Evolutionary conservation across 1,140 invertebrate species (phyloP), one percentile per base, ranked within the genome.

Genomic region (Drosophila serrata): DNA sequence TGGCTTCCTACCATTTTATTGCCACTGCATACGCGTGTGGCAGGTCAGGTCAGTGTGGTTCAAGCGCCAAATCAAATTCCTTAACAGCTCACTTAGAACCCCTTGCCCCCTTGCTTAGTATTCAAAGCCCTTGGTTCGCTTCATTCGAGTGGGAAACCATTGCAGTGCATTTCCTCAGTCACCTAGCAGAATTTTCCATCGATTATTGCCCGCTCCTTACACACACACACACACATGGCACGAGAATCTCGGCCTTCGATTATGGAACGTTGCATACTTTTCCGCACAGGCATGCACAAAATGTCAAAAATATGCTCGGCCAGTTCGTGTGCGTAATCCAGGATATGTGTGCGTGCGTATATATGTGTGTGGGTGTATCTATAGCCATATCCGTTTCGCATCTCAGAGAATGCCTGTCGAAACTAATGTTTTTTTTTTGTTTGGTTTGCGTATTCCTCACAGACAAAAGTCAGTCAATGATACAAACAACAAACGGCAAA

Each of bases 181-280:
- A 70, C 43, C 61, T 55, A 35, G 15, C n/a, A 43, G 46, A 13
- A 53, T 27, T 53, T 62, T 39, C 42, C 15, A 42, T 40, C 11
- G 35, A 49, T 68, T 61, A 24, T 13, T 4, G 31, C 17, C 24
- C 42, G 22, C 56, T 59, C 24, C 40, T 76, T 57, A 48, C 29
- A 46, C 42, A 56, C n/a, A n/a, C n/a, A n/a, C n/a, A n/a, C n/a
- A n/a, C 40, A 45, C 22, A 24, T 24, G 13, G 37, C 45, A 29
- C 17, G 24, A 51, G 42, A 81, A 88, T 84, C 85, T 68, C 63
- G 51, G 65, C 59, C 51, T 81, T 75, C 73, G 80, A 88, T 88
- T 88, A 67, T 80, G 57, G 53, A 65, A 61, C 63, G 56, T 61
- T 57, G 77, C 81, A 75, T 78, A 84, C 80, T 88, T 82, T 57